Base-by-base conservation (phyloP, 2,113 vertebrate genomes). In the Chroicocephalus ridibundus region DNA sequence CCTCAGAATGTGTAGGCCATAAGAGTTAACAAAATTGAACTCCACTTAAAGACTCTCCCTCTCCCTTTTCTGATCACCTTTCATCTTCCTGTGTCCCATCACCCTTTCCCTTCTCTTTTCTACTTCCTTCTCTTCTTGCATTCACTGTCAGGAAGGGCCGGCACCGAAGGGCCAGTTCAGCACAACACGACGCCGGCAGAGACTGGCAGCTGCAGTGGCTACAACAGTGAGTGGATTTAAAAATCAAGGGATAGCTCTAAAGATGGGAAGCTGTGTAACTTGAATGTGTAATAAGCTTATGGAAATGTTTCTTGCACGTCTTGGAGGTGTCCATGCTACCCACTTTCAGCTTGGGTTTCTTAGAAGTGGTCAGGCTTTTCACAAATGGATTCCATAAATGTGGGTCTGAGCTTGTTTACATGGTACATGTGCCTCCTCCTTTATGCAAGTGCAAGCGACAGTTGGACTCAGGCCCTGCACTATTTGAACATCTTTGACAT, bases 141-240 rank as follows among this genome's bases (percentile, higher is more conserved):
- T 98, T 98, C 97, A 96, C 98, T 98, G 98, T 98, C 98, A 98
- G 98, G 98, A 98, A 98, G 98, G 98, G 98, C 98, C 98, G 65
- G 95, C 98, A 85, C 97, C 96, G 98, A 98, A 98, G 97, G 97
- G 98, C 94, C 98, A 98, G 84, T 98, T 98, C 97, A 98, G 90
- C 98, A 89, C 98, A 87, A 87, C 97, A 85, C 98, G 98, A 96
- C 98, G 98, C 96, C 98, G 98, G 96, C 98, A 98, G 98, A 98
- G 98, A 98, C 97, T 98, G 91, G 98, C 98, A 26, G 98, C 98
- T 96, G 98, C 98, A 87, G 98, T 98, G 97, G 98, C 98, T 98
- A 98, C 98, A 98, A 98, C 98, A 98, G 98, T 98, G 98, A 98
- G 98, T 98, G 98, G 95, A 97, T 97, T 97, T 97, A 95, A 82